phyloP scores from a whole-genome alignment of 1,140 invertebrate species.

The Eumeta japonica region DNA sequence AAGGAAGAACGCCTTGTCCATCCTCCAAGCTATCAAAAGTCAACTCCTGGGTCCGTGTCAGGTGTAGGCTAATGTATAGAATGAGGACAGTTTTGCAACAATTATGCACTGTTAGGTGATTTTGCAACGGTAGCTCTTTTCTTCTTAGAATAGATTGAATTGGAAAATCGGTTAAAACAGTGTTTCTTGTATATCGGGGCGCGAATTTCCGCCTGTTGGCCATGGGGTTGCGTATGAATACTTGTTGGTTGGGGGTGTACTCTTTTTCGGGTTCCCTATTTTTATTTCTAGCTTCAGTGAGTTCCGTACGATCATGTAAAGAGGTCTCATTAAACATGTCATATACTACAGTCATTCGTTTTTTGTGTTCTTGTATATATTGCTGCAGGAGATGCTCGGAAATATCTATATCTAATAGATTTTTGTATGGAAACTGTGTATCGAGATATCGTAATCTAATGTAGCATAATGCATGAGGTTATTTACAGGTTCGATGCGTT shows the following conservation, averaged over 20 bases:
- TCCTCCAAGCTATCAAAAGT: no score
- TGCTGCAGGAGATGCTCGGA: no score
- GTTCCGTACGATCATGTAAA: no score
- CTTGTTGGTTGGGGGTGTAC: conserved; percentile 12
- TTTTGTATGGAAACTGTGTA: conserved; percentile 16
- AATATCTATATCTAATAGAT: conserved; percentile 9
- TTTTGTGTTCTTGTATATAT: no score
- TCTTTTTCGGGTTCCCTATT: no score
- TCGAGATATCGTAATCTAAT: no score
- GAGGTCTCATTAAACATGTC: no score
- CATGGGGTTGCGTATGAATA: no score
- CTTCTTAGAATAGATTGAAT: conserved; percentile 17
- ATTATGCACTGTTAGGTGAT: conserved; percentile 11
- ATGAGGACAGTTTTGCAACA: conserved; percentile 15
- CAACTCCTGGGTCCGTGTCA: neutral
- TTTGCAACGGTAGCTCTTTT: conserved; percentile 15
- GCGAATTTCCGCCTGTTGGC: conserved; percentile 15
- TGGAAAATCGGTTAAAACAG: conserved; percentile 13
- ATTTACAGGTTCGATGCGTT: conserved; percentile 4
- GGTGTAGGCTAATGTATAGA: no score
- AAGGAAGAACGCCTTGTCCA: conserved; percentile 11
- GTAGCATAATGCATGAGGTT: conserved; percentile 14
- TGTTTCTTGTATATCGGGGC: conserved; percentile 15
- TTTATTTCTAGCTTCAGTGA: conserved; percentile 12
- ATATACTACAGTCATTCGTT: no score